Conservation (phyloP, 2,113 vertebrate species). For the Boleophthalmus pectinirostris region DNA sequence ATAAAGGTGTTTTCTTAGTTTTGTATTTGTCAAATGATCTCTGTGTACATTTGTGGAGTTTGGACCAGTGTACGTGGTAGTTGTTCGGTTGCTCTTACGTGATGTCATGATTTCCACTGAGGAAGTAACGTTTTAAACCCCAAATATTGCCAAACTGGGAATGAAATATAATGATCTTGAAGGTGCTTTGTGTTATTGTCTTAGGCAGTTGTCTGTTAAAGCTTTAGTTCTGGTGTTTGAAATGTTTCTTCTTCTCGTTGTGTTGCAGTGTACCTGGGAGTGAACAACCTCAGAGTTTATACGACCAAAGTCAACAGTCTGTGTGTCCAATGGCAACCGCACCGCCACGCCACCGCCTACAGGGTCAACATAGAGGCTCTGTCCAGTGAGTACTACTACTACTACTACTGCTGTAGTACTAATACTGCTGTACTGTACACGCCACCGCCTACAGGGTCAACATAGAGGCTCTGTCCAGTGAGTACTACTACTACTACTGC, state of each 20-base stretch:
- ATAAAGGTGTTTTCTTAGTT: too few species aligned
- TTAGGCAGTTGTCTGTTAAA: too few species aligned
- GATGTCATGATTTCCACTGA: too few species aligned
- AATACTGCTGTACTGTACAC: constrained; percentile 54
- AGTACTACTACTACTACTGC: constrained; percentile 56
- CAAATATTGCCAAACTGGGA: too few species aligned
- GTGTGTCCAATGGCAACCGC: constrained; percentile 89
- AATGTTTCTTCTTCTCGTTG: not conserved
- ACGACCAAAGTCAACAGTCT: constrained; percentile 83
- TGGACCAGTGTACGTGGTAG: too few species aligned
- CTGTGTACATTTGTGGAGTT: too few species aligned
- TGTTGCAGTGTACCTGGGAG: constrained; percentile 84
- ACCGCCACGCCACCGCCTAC: constrained; percentile 86
- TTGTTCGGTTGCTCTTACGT: too few species aligned
- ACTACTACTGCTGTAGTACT: not conserved
- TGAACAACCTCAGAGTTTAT: constrained; percentile 80
- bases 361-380: constrained; percentile 82
- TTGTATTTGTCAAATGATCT: too few species aligned
- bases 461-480: constrained; percentile 84
- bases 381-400: constrained; percentile 78
- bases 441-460: constrained; percentile 59
- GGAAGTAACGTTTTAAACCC: too few species aligned
- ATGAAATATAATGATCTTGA: too few species aligned
- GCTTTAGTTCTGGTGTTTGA: not conserved
- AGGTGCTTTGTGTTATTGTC: too few species aligned